Conservation (phyloP, 1,140 invertebrate genomes). For the Tribolium madens region DNA sequence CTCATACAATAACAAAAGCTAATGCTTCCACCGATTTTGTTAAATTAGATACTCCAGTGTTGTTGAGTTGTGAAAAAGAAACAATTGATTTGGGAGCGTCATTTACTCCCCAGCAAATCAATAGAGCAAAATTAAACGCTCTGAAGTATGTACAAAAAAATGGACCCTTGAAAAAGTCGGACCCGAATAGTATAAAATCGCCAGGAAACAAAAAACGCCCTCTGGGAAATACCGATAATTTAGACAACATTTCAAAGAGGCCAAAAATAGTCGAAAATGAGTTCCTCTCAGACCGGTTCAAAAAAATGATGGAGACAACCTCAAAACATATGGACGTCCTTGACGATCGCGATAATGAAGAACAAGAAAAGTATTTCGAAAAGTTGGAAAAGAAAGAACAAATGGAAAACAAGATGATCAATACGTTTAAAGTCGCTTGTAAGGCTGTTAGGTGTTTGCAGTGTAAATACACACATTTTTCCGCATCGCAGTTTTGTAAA, state of each 20-base stretch:
- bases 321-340: conserved; percentile 84
- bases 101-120: conserved; percentile 69
- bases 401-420: conserved; percentile 93
- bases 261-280: conserved; percentile 67
- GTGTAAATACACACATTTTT: conserved; percentile 92
- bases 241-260: conserved; percentile 66
- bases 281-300: conserved; percentile 76
- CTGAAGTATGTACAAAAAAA: conserved; percentile 74
- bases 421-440: conserved; percentile 84
- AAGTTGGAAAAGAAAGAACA: conserved; percentile 90
- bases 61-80: conserved; percentile 50
- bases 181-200: conserved; percentile 78
- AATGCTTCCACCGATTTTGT: too few relatives aligned
- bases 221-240: conserved; percentile 61
- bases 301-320: conserved; percentile 82
- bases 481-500: conserved; percentile 86
- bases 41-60: conserved; percentile 45
- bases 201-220: conserved; percentile 56
- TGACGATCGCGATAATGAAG: conserved; percentile 78
- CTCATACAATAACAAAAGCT: not conserved
- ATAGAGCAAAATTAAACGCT: conserved; percentile 77
- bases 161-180: conserved; percentile 74
- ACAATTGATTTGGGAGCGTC: conserved; percentile 73
- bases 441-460: conserved; percentile 90
- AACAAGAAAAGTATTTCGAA: conserved; percentile 88